phyloP scores from a whole-genome alignment of 2,888 invertebrate species.

The Cheilosia urbana region DNA sequence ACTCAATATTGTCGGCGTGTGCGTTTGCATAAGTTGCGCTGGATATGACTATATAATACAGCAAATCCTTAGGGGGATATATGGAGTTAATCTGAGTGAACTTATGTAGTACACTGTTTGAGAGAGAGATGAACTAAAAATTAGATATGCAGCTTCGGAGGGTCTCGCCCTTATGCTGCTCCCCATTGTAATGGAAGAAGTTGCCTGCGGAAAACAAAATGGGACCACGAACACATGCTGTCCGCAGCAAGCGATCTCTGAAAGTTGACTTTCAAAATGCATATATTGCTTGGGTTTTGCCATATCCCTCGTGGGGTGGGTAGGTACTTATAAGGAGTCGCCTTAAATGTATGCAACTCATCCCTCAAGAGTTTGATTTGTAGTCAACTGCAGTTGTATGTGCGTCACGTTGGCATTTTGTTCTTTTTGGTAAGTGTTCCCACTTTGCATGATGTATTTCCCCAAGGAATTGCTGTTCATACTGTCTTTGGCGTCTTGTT shows the following conservation, averaged over 20 bases:
- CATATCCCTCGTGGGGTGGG: neutral
- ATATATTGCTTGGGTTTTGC: neutral
- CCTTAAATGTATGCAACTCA: too few species aligned
- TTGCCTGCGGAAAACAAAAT: neutral
- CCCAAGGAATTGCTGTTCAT: too few species aligned
- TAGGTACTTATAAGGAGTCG: too few species aligned
- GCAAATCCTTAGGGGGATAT: neutral
- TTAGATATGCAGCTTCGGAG: constrained; percentile 3
- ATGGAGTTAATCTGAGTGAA: neutral
- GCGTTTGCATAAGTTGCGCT: neutral
- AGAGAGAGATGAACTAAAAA: constrained; percentile 7
- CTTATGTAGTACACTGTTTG: neutral
- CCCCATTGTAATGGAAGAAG: neutral
- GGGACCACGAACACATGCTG: constrained; percentile 1
- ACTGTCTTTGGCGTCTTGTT: too few species aligned
- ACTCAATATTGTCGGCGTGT: neutral
- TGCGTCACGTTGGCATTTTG: too few species aligned
- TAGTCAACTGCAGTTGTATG: too few species aligned
- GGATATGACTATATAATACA: too few species aligned
- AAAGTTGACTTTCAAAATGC: neutral
- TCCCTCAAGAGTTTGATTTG: too few species aligned
- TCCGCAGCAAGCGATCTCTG: neutral
- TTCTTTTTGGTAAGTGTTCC: too few species aligned
- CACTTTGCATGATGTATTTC: too few species aligned
- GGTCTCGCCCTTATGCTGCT: neutral